Evolutionary conservation across 2,797 vertebrate genomes (phyloP).

Genomic region (Fistularia commersonii): DNA sequence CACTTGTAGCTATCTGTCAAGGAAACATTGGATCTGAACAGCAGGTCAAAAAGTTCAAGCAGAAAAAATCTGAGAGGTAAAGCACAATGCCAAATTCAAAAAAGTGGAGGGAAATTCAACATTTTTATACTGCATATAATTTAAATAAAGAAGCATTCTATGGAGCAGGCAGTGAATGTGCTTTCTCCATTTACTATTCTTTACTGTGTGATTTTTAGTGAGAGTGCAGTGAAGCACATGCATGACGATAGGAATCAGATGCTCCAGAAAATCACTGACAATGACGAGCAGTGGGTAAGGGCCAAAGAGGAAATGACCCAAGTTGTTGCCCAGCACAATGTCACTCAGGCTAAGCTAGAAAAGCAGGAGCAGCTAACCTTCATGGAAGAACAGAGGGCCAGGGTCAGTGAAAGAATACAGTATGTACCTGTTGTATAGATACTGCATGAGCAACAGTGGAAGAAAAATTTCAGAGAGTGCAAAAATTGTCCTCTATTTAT

Average conservation of each 20-base stretch:
- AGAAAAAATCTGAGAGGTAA: constrained; percentile 64
- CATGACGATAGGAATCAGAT: constrained; percentile 65
- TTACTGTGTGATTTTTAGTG: constrained; percentile 46
- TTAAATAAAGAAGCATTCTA: constrained; percentile 3
- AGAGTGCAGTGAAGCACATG: constrained; percentile 64
- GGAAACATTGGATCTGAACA: constrained; percentile 61
- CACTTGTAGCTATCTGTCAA: constrained; percentile 42
- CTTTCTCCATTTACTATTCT: constrained; percentile 3
- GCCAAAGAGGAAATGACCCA: constrained; percentile 67
- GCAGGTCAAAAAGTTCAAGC: constrained; percentile 58
- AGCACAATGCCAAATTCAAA: constrained; percentile 5
- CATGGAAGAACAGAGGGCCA: constrained; percentile 71
- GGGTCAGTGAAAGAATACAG: constrained; percentile 67
- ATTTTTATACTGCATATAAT: too few species aligned
- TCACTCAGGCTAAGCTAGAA: constrained; percentile 63
- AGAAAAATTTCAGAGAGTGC: too few species aligned
- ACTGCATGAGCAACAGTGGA: constrained; percentile 7
- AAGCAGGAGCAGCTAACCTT: constrained; percentile 61
- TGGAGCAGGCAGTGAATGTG: not conserved
- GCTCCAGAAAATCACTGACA: constrained; percentile 62
- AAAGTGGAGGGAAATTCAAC: not conserved
- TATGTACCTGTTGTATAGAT: constrained; percentile 23
- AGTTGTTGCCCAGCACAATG: constrained; percentile 53
- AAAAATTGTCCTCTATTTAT: too few species aligned
- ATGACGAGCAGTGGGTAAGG: constrained; percentile 69